Evolutionary conservation across 2,888 invertebrate species (phyloP), one percentile per base, ranked within the genome.

Genomic region (Cremastinae sp.): DNA sequence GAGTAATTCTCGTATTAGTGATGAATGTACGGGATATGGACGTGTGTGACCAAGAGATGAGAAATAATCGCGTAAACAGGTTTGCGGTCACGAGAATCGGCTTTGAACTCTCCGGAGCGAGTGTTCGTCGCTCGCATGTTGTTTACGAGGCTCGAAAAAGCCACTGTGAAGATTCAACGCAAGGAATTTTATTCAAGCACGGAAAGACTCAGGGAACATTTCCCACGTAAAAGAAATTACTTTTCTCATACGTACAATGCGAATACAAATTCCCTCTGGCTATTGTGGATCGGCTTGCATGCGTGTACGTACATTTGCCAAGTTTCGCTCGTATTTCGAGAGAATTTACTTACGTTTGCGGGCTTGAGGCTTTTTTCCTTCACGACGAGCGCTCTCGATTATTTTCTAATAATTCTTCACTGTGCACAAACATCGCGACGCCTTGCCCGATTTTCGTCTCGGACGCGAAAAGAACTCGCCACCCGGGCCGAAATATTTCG

Each of bases 341-440:
- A 43, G 12, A 47, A 12, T 64, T 38, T 61, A 58, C 56, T 51
- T 54, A 70, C 74, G 54, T 22, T 49, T 41, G 36, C 72, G 75
- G 59, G 28, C 71, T 78, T 83, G 14, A 59, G 45, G 28, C 47
- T 22, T 18, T 49, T 43, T 58, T 58, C 20, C 4, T 59, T 84
- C 68, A 84, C 84, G 69, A 64, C 78, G 79, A 54, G 56, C 36
- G 16, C 41, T 53, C 69, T 75, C 70, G 77, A 47, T 58, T 73
- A 74, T 74, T 78, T 51, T 59, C 59, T 78, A 62, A 59, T 53
- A 56, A 47, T 22, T 74, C 49, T 43, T 62, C 77, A 59, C 65
- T 78, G 51, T 75, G 74, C 51, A 74, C 74, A 49, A 83, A 64
- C 82, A 82, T 83, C 77, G 78, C 81, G 72, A 56, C 58, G 49